Evolutionary conservation across 2,888 invertebrate genomes (phyloP), one percentile per base, ranked within the genome.

Genomic region (Dione juno): DNA sequence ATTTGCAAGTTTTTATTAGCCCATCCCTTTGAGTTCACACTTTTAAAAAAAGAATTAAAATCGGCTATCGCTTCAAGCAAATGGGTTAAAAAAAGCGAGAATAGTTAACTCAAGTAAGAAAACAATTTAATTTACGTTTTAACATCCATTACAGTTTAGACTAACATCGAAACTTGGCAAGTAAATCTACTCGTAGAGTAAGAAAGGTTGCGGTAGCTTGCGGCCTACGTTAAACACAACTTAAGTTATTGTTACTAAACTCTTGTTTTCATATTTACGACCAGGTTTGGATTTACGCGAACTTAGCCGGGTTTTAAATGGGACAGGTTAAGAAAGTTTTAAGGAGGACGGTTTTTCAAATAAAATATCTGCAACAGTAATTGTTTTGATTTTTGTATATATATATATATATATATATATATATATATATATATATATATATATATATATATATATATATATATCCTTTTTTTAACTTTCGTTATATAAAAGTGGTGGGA

Each of bases 161-260:
- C 65, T 70, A 66, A 70, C 70, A 63, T 67, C 57, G 64, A 69
- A 74, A 76, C 75, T 83, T 80, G 65, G 74, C 67, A 63, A 80
- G 80, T 83, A 82, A 81, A 82, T 84, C 82, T 79, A 78, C 75
- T 75, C 37, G 16, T 10, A 35, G 54, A 57, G 16, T 37, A 57
- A 69, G 77, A 69, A 73, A 79, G 75, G 75, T 77, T 77, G 76
- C 73, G 69, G 75, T 71, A 58, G 72, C 75, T 79, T 78, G 43
- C 74, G 84, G 84, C 79, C 71, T 76, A 77, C 77, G 81, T 81
- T 85, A 77, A 81, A 81, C 77, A 79, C 74, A 80, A 80, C 79
- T 79, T 82, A 79, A 82, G 77, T 81, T 82, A 83, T 82, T 79
- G 82, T 81, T 81, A 76, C 81, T 81, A 76, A 74, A 74, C 75